A percentile compares a stretch with the other conserved stretches of the same genome.
These are phyloP conservation scores for Conistra vaccinii DNA, from an alignment of 2,888 invertebrate species.

Conservation along the genomic window DNA sequence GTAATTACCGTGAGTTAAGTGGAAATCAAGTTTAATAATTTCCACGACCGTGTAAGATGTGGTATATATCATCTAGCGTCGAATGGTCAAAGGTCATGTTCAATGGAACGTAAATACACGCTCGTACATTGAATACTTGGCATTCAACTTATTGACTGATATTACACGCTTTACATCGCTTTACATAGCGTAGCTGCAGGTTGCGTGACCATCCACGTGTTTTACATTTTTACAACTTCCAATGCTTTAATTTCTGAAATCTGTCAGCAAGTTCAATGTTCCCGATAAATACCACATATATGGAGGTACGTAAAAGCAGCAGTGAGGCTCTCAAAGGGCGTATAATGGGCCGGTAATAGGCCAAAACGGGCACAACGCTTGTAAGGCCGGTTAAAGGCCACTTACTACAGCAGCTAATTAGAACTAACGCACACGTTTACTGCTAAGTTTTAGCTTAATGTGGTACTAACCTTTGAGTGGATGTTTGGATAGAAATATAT, in stretches of 20 bases:
- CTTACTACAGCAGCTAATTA: constrained; percentile 71
- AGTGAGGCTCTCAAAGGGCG: constrained; percentile 66
- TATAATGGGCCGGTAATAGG: constrained; percentile 74
- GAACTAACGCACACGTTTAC: constrained; percentile 65
- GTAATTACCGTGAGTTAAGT: constrained; percentile 51
- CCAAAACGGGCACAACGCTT: constrained; percentile 71
- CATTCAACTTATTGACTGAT: constrained; percentile 48
- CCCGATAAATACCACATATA: constrained; percentile 45
- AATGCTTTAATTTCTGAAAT: constrained; percentile 35
- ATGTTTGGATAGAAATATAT: constrained; percentile 25
- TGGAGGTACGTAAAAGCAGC: constrained; percentile 36
- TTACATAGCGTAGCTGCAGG: constrained; percentile 21
- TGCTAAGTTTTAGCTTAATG: constrained; percentile 69
- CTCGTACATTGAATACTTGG: constrained; percentile 35
- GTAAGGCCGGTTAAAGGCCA: constrained; percentile 70
- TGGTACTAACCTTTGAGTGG: constrained; percentile 51
- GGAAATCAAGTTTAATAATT: constrained; percentile 54
- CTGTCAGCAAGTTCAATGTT: constrained; percentile 31
- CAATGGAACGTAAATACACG: constrained; percentile 57
- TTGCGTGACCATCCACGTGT: constrained; percentile 42
- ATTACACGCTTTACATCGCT: constrained; percentile 37
- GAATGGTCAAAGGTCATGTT: constrained; percentile 60
- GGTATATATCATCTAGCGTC: constrained; percentile 37
- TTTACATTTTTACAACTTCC: constrained; percentile 21
- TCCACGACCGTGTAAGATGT: constrained; percentile 41